Evolutionary conservation across 1,140 invertebrate species (phyloP), one percentile per base, ranked within the genome.

Genomic region (Heliothis subflexa): DNA sequence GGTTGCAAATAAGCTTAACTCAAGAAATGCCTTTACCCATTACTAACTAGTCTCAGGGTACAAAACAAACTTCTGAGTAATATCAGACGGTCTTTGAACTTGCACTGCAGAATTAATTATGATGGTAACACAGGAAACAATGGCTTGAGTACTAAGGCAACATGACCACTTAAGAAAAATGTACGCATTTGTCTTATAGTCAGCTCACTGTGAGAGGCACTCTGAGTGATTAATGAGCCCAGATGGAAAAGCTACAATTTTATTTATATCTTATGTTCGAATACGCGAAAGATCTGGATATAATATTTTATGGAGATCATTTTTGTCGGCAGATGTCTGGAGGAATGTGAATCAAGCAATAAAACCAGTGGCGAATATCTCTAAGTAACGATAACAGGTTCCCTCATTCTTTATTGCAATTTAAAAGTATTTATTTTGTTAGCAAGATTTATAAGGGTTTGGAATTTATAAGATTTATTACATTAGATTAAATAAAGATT

Each of bases 141-240:
- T 75, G 28, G 10, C 11, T 14, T 40, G 40, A 66, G 62, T 66
- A 66, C 62, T 47, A 75, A 33, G 59, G 45, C 73, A 75, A 52
- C 73, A 62, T 74, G 55, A 62, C 73, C 59, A 75, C 73, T 75
- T 54, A 25, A 54, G 59, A 75, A 64, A 75, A 75, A 75, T 75
- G 59, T 75, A 75, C 59, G 40, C 57, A 75, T 75, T 75, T 64
- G 72, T 75, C 72, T 75, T 75, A 62, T 75, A 62, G 45, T 68
- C 64, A 52, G 33, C 45, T 18, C 16, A 13, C 71, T 74, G 54
- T 47, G 55, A 61, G 45, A 61, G 55, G 71, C 71, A 74, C 71
- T 74, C 25, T 47, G 40, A 45, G 71, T 74, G 71, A 74, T 74
- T 74, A 61, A 74, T 61, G 71, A 74, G 33, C 16, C 40, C 18